phyloP scores from a whole-genome alignment of 2,113 vertebrate species.

The Stegostoma tigrinum region DNA sequence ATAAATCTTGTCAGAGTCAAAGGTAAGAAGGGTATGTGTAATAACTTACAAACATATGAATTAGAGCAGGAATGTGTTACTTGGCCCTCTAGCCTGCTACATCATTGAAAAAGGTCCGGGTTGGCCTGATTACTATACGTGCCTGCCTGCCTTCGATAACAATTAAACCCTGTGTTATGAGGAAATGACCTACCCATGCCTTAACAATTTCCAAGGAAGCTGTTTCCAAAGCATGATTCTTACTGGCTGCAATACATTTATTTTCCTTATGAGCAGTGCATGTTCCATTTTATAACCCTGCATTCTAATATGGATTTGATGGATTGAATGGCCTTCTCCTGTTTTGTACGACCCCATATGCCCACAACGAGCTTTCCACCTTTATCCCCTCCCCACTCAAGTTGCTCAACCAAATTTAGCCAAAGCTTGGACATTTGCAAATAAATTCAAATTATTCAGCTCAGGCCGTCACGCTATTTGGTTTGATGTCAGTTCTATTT shows the following conservation, averaged over 20 bases:
- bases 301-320: not conserved
- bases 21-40: not conserved
- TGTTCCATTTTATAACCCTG: not conserved
- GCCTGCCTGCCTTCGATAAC: no score
- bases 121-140: no score
- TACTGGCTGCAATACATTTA: not conserved
- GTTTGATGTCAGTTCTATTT: not conserved
- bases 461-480: not conserved
- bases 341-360: not conserved
- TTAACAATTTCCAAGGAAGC: no score
- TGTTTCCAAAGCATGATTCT: no score
- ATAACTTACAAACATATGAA: not conserved
- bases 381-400: not conserved
- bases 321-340: not conserved
- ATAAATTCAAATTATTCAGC: not conserved
- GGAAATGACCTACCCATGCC: no score
- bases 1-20: not conserved
- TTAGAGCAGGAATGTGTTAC: no score
- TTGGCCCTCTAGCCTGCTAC: no score
- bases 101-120: no score
- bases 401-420: not conserved
- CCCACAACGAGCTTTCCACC: not conserved
- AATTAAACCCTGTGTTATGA: no score
- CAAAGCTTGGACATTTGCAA: not conserved
- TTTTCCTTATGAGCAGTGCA: not conserved